Percentiles rank a stretch among this genome's conserved stretches.
These are phyloP conservation scores for Tetragnatha versicolor DNA, from an alignment of 1,140 invertebrate genomes.

Conservation along the genomic window DNA sequence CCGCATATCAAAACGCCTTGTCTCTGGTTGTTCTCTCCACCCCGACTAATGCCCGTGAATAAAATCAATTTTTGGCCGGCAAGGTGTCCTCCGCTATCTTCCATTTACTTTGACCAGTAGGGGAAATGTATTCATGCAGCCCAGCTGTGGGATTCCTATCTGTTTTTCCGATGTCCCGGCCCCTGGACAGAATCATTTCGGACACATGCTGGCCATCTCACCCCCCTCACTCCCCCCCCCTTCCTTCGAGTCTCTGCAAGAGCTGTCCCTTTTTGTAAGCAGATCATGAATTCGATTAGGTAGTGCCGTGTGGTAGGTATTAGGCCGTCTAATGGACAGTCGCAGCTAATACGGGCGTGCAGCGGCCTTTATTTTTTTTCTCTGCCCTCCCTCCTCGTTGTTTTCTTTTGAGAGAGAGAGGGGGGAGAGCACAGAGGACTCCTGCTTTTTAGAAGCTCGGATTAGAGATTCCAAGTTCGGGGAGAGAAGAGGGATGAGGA, in stretches of 20 bases:
- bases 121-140: conserved; percentile 41
- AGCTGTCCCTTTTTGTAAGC: conserved; percentile 54
- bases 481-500: background rate
- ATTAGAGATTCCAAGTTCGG: conserved; percentile 41
- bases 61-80: conserved; percentile 41
- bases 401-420: conserved; percentile 36
- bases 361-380: conserved; percentile 29
- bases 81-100: conserved; percentile 17
- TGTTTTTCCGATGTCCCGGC: background rate
- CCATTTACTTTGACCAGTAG: conserved; percentile 10
- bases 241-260: background rate
- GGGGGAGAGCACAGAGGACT: background rate
- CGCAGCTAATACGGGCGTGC: conserved; percentile 45
- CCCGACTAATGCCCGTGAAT: background rate
- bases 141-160: conserved; percentile 39
- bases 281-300: conserved; percentile 56
- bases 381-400: conserved; percentile 10
- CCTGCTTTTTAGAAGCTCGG: conserved; percentile 7
- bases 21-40: background rate
- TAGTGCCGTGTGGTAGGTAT: conserved; percentile 30
- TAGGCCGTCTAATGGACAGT: conserved; percentile 52
- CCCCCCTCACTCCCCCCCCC: background rate
- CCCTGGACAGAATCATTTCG: conserved; percentile 50
- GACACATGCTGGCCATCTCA: conserved; percentile 43
- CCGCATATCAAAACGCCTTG: background rate